Base-by-base conservation (phyloP, 2,113 vertebrate species). In the Genyomyrus donnyi region DNA sequence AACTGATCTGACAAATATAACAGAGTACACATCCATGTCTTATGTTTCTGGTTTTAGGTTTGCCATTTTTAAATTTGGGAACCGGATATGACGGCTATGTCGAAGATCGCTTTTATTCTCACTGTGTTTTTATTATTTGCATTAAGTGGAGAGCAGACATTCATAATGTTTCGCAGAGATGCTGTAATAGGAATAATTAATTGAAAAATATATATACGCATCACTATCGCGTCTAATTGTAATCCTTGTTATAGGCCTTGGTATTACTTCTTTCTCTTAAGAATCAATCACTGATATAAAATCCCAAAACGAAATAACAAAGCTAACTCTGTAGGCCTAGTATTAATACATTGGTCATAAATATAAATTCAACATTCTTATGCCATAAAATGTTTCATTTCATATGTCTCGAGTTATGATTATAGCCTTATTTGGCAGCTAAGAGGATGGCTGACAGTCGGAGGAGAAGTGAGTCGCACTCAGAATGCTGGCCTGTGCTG, bases 361-460 rank as follows among this genome's bases (percentile, higher is more conserved):
- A 88, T 53, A n/a, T 90, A 77, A 90, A 48, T 86, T 49, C 10
- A 11, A 15, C 85, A 86, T 49, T 48, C 21, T 27, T 49, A 46
- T 49, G n/a, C 85, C 85, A 56, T 77, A 80, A 87, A 62, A 74
- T 56, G 62, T 77, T 90, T 89, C 88, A 91, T 90, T 66, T 90
- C 89, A 90, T 88, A 90, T 92, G 90, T 89, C 48, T 52, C 46
- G 24, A 35, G 49, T 88, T 89, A 89, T 90, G 74, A 90, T 84
- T 89, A 84, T 48, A 70, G 88, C 49, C 88, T 91, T 17, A 83
- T 90, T 87, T 91, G 91, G 90, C 88, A 90, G 86, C 39, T 89
- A 77, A 62, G 48, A 52, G 50, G 56, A 89, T 45, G 58, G 10
- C 56, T 87, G 52, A 87, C 58, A 88, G 62, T 85, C 80, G 50